phyloP scores from a whole-genome alignment of 1,140 invertebrate genomes.

The Drosophila miranda region DNA sequence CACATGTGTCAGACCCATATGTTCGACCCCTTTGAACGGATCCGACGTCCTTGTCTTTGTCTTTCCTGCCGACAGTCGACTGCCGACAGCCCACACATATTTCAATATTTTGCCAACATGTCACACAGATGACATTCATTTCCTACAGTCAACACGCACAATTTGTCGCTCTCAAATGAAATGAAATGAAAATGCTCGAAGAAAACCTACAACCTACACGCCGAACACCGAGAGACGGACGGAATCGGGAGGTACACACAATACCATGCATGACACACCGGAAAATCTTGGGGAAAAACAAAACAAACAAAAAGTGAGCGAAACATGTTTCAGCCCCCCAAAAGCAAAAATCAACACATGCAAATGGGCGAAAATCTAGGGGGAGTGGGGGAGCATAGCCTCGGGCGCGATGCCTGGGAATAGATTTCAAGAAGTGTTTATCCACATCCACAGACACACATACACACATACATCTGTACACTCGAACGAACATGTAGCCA shows the following conservation, averaged over 20 bases:
- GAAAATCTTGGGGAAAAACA: constrained; percentile 55
- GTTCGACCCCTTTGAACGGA: constrained; percentile 6
- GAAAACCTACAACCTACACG: constrained; percentile 36
- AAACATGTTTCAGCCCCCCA: constrained; percentile 45
- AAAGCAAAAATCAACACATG: constrained; percentile 70
- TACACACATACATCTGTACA: not conserved
- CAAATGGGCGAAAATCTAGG: constrained; percentile 15
- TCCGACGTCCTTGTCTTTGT: constrained; percentile 18
- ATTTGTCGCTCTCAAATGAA: constrained; percentile 76
- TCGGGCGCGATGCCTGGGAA: constrained; percentile 48
- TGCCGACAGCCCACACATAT: constrained; percentile 30
- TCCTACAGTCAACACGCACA: constrained; percentile 77
- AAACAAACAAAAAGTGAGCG: constrained; percentile 32
- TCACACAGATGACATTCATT: constrained; percentile 77
- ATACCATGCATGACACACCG: constrained; percentile 31
- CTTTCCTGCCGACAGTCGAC: constrained; percentile 14
- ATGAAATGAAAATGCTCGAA: constrained; percentile 50
- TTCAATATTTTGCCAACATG: constrained; percentile 77
- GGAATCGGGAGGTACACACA: constrained; percentile 1
- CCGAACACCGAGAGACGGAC: not conserved
- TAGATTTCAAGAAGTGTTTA: constrained; percentile 39
- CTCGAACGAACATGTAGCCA: too few relatives aligned
- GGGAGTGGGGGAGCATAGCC: constrained; percentile 25
- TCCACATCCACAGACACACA: not conserved
- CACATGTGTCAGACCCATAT: constrained; percentile 44